Percentiles rank a stretch among this genome's conserved stretches.
phyloP scores from a whole-genome alignment of 2,888 invertebrate genomes.

The Phania funesta region DNA sequence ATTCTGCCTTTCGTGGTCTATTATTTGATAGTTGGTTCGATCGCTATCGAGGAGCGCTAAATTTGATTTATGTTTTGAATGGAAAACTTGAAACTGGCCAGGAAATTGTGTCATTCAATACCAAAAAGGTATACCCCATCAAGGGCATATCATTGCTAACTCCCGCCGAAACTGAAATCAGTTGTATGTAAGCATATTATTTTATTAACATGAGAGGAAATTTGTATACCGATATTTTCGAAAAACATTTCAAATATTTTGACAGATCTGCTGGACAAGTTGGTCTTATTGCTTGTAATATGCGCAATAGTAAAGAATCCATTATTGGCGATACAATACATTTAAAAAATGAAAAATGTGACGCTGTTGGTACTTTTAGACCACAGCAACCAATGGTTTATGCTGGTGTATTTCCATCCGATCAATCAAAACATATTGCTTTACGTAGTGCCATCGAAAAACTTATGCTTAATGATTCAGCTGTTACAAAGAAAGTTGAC shows the following conservation, averaged over 20 bases:
- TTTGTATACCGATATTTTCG: neutral
- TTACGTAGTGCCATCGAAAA: constrained; percentile 93
- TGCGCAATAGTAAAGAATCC: constrained; percentile 87
- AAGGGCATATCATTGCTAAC: constrained; percentile 89
- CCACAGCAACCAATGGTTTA: constrained; percentile 90
- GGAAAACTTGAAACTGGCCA: constrained; percentile 88
- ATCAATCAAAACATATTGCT: constrained; percentile 90
- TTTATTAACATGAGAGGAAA: neutral
- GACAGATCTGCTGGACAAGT: constrained; percentile 93
- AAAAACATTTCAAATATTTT: constrained; percentile 20
- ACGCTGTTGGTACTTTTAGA: constrained; percentile 83
- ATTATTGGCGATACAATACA: constrained; percentile 89
- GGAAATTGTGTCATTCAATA: constrained; percentile 86
- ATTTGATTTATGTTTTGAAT: constrained; percentile 88
- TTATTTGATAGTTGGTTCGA: constrained; percentile 98
- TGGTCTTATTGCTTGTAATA: constrained; percentile 91
- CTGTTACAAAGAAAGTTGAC: constrained; percentile 90
- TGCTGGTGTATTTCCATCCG: constrained; percentile 92
- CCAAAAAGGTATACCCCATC: constrained; percentile 88
- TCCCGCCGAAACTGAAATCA: constrained; percentile 86
- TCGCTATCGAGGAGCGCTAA: constrained; percentile 90
- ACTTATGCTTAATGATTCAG: constrained; percentile 95
- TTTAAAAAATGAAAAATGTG: constrained; percentile 81
- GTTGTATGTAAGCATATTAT: constrained; percentile 82
- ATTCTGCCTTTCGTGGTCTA: constrained; percentile 87